phyloP scores from a whole-genome alignment of 1,140 invertebrate species.

The Drosophila aff. region DNA sequence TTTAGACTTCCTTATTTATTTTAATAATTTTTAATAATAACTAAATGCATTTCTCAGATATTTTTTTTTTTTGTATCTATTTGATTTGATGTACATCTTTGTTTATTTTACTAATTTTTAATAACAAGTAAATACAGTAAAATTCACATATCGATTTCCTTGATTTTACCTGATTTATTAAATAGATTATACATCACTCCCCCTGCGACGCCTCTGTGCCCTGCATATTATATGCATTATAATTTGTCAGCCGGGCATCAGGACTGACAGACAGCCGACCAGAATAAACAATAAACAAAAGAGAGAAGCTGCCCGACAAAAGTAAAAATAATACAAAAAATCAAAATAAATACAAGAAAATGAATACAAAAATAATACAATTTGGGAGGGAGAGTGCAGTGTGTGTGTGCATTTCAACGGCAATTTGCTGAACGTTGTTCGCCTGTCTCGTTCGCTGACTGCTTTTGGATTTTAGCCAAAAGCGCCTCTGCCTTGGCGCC shows the following conservation, averaged over 20 bases:
- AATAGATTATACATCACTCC: neutral
- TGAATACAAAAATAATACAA: constrained; percentile 3
- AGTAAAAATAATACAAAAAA: constrained; percentile 3
- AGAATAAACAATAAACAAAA: constrained; percentile 42
- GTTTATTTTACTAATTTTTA: no score
- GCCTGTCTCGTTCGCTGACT: constrained; percentile 48
- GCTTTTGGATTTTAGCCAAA: constrained; percentile 78
- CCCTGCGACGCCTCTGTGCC: constrained; percentile 13
- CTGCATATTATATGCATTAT: constrained; percentile 40
- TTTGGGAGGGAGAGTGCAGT: neutral
- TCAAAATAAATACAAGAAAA: neutral
- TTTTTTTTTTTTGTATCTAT: no score
- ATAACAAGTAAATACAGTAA: no score
- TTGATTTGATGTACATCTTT: no score
- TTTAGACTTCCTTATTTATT: no score
- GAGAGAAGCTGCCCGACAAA: constrained; percentile 25
- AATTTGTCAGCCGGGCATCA: constrained; percentile 60
- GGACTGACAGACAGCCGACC: constrained; percentile 25
- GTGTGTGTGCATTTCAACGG: constrained; percentile 33
- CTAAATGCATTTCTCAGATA: no score
- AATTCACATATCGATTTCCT: no score
- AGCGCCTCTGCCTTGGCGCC: constrained; percentile 62
- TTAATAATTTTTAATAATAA: no score
- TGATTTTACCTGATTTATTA: neutral
- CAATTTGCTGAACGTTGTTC: constrained; percentile 60